Evolutionary conservation across 2,113 vertebrate genomes (phyloP).

Genomic region (Ornithorhynchus anatinus): DNA sequence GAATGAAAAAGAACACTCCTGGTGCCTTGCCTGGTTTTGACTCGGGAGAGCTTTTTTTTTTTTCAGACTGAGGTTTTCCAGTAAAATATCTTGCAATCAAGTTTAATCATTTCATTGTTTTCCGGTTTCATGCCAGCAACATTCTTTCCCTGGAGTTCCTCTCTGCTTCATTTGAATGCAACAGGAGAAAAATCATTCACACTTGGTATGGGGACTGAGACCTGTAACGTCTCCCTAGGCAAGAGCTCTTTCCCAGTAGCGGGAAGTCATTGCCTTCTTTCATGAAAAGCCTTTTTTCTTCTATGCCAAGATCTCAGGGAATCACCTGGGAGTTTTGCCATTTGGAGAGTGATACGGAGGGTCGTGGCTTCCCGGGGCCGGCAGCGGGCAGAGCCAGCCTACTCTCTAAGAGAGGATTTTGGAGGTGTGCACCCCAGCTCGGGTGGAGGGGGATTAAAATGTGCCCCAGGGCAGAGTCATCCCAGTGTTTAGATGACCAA

Average conservation of each 20-base stretch:
- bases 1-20: no score
- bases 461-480: no score
- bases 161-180: neutral
- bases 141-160: neutral
- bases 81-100: conserved; percentile 51
- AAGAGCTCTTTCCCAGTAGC: conserved; percentile 47
- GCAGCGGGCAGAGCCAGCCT: neutral
- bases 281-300: conserved; percentile 30
- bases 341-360: conserved; percentile 11
- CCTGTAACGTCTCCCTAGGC: conserved; percentile 58
- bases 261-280: conserved; percentile 43
- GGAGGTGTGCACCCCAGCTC: no score
- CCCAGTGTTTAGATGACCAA: no score
- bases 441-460: no score
- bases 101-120: conserved; percentile 53
- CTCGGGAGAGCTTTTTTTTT: neutral
- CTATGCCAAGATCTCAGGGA: conserved; percentile 39
- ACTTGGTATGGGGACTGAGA: conserved; percentile 52
- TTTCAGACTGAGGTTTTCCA: neutral
- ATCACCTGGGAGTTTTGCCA: conserved; percentile 17
- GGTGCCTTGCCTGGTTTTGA: no score
- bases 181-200: conserved; percentile 49
- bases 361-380: neutral
- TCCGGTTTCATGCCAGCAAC: conserved; percentile 46
- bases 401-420: no score